These are phyloP conservation scores for Clarias batrachus DNA, from an alignment of 2,113 vertebrate genomes.

Conservation along the genomic window DNA sequence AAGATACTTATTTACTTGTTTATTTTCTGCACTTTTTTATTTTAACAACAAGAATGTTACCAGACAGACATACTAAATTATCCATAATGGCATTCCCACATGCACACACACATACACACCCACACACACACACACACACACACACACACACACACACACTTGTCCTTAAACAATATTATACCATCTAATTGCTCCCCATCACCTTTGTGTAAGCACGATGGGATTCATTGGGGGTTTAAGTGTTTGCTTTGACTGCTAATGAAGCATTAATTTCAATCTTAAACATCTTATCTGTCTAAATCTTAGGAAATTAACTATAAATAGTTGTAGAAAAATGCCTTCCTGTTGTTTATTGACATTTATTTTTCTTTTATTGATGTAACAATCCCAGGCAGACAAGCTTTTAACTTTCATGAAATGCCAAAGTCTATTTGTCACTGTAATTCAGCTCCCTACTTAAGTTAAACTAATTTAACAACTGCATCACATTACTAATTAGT, in stretches of 20 bases:
- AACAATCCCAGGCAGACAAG: background rate
- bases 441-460: constrained; percentile 1
- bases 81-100: background rate
- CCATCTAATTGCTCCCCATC: background rate
- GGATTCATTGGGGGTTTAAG: background rate
- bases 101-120: background rate
- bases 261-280: constrained; percentile 1
- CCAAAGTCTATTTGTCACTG: constrained; percentile 18
- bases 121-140: background rate
- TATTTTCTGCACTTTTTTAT: background rate
- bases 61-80: constrained; percentile 21
- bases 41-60: constrained; percentile 1
- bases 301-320: background rate
- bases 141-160: constrained; percentile 15
- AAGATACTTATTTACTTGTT: constrained; percentile 22
- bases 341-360: background rate
- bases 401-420: constrained; percentile 28
- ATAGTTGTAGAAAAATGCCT: constrained; percentile 16
- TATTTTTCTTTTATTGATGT: background rate
- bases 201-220: background rate
- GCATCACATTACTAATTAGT: constrained; percentile 24
- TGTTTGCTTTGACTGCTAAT: constrained; percentile 14
- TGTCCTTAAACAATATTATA: background rate
- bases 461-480: constrained; percentile 2
- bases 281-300: background rate